Conservation (phyloP, 2,113 vertebrate genomes). For the Bubo blakistoni region DNA sequence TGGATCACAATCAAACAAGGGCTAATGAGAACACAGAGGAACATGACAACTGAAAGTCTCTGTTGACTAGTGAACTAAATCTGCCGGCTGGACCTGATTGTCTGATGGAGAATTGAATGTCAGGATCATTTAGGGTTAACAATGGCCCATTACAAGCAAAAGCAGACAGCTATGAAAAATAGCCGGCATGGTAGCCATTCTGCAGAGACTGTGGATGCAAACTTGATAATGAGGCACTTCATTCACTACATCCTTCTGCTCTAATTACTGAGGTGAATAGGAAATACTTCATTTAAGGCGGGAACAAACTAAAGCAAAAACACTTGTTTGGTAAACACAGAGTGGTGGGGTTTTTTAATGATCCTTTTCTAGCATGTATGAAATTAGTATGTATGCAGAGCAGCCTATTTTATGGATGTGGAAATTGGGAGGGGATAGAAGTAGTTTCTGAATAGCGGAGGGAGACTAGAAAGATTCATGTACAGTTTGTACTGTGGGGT, state of each 20-base stretch:
- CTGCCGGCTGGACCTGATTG: constrained; percentile 78
- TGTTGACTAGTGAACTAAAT: constrained; percentile 77
- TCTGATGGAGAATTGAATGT: constrained; percentile 80
- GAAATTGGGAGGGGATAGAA: neutral
- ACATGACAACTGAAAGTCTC: constrained; percentile 73
- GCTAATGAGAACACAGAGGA: constrained; percentile 77
- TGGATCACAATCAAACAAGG: constrained; percentile 74
- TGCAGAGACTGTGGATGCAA: constrained; percentile 62
- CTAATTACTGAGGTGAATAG: constrained; percentile 84
- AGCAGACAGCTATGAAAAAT: constrained; percentile 79
- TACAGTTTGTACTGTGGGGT: neutral
- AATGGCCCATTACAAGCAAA: constrained; percentile 74
- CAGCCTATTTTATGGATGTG: constrained; percentile 14
- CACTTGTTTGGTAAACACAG: constrained; percentile 81
- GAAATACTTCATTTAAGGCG: constrained; percentile 74
- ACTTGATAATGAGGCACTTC: constrained; percentile 80
- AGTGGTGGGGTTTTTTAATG: constrained; percentile 42
- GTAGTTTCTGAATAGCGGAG: neutral
- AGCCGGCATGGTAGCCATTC: constrained; percentile 69
- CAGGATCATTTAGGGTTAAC: constrained; percentile 85
- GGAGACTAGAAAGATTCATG: neutral
- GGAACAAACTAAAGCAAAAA: constrained; percentile 74
- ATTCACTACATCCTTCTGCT: constrained; percentile 83
- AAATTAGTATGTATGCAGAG: constrained; percentile 33
- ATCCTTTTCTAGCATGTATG: constrained; percentile 48